Base-by-base conservation (phyloP, 1,140 invertebrate genomes). In the Chironomus tepperi region DNA sequence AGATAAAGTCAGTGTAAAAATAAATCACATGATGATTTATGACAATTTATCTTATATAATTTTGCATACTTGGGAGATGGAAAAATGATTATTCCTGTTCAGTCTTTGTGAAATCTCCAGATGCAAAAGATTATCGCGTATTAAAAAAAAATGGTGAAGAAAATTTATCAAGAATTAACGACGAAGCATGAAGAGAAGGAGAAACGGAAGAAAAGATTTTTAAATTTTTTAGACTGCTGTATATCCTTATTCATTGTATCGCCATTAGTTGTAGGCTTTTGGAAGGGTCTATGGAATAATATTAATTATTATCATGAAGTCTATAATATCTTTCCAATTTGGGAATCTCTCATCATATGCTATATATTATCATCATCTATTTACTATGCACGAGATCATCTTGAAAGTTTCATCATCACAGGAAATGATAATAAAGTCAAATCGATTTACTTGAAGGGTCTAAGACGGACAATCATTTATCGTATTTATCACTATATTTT, bases 201-300 rank as follows among this genome's bases (percentile, higher is more conserved):
- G 12, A 70, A 70, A 73, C 70, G 12, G 0, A 34, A 57, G 21
- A 75, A 75, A 42, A 24, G 74, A 43, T 19, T 73, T 42, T 24
- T 75, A 6, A 21, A 75, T 24, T 3, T 74, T 15, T 9, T 43
- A 9, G 75, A 75, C 10, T 43, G 21, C 5, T 65, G 43, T 15
- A 5, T 75, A 3, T 42, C 75, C 1, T 15, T 75, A 18, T 78
- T 83, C 43, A 75, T 91, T 2, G 84, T 91, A 2, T 84, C 86
- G 0, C 89, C 89, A 0, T 79, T 87, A n/a, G 86, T 88, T 0
- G 85, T 92, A 2, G 81, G 83, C 0, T 86, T 86, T 76, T 92
- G 90, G 90, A 80, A 87, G 42, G 88, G 89, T 0, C 85, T 86
- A 2, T 91, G 89, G 89, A 80, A 81, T 15, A 79, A 90, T 6